phyloP scores from a whole-genome alignment of 2,113 vertebrate genomes.

The Pangasianodon hypophthalmus region DNA sequence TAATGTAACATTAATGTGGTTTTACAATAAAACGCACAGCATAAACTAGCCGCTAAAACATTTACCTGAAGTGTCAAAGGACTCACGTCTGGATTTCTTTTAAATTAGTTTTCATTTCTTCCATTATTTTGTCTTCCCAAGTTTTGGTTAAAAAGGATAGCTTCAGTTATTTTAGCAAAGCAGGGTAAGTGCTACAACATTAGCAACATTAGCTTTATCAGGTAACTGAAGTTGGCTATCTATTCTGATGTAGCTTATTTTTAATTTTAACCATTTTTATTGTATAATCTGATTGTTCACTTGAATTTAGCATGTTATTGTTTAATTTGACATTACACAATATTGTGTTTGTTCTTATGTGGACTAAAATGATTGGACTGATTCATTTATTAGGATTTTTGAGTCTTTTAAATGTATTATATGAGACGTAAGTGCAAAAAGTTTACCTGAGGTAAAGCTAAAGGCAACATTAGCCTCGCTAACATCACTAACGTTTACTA shows the following conservation, averaged over 20 bases:
- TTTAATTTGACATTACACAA: neutral
- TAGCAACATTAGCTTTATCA: neutral
- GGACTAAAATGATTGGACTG: too few relatives aligned
- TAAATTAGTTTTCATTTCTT: neutral
- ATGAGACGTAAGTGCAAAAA: neutral
- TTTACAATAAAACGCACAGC: too few relatives aligned
- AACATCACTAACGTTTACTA: neutral
- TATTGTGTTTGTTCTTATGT: too few relatives aligned
- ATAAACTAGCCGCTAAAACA: neutral
- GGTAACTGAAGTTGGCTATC: neutral
- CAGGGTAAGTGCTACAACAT: neutral
- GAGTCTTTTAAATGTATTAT: too few relatives aligned
- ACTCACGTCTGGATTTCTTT: neutral
- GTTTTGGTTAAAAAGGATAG: neutral
- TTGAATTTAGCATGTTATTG: neutral
- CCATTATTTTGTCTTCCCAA: neutral
- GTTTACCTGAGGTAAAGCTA: neutral
- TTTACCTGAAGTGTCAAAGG: neutral
- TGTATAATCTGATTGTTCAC: neutral
- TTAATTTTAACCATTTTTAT: too few relatives aligned
- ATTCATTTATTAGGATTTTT: too few relatives aligned
- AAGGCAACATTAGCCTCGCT: neutral
- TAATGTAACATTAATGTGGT: neutral
- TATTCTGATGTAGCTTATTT: too few relatives aligned
- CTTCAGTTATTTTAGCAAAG: neutral